Evolutionary conservation across 2,797 vertebrate genomes (phyloP), one percentile per base, ranked within the genome.

Genomic region (Luscinia luscinia): DNA sequence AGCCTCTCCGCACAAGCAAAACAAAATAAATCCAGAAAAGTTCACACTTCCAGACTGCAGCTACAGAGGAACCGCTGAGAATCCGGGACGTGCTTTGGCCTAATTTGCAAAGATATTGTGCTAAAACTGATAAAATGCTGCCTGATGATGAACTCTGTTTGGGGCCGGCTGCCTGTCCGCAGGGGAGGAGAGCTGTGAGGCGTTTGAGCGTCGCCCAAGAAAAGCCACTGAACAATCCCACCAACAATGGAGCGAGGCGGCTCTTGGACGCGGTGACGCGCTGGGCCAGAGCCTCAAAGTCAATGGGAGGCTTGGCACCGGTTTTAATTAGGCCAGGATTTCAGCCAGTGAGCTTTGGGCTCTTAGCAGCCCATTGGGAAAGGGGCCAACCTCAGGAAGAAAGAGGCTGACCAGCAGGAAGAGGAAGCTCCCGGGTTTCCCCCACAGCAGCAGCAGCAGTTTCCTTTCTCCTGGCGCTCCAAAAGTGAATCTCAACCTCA

Each of bases 271-370:
- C 0, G 1, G 12, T 7, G 88, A 82, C 2, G 36, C 3, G 18
- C 49, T 95, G 91, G 94, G 84, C 27, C 0, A 93, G 74, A 95
- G 83, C 83, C 87, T 88, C 9, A 11, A 52, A 96, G 91, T 96
- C 96, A 63, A 84, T 61, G 91, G 91, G 94, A 96, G 87, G 59
- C 18, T 95, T 96, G 95, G 92, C 94, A 94, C 51, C 0, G 1
- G 14, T 73, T 94, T 95, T 96, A 97, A 95, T 91, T 84, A 96
- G 91, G 94, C 85, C 95, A 97, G 95, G 94, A 95, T 70, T 94
- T 79, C 94, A 94, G 93, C 95, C 93, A 95, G 91, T 72, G 59
- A 91, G 83, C 74, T 96, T 52, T 58, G 87, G 87, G 92, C 51
- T 95, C 88, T 72, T 66, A 73, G 70, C 84, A 89, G 48, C 89